A percentile compares a stretch with the other conserved stretches of the same genome.
Conservation (phyloP, 2,888 invertebrate genomes). For the Volucella zonaria region DNA sequence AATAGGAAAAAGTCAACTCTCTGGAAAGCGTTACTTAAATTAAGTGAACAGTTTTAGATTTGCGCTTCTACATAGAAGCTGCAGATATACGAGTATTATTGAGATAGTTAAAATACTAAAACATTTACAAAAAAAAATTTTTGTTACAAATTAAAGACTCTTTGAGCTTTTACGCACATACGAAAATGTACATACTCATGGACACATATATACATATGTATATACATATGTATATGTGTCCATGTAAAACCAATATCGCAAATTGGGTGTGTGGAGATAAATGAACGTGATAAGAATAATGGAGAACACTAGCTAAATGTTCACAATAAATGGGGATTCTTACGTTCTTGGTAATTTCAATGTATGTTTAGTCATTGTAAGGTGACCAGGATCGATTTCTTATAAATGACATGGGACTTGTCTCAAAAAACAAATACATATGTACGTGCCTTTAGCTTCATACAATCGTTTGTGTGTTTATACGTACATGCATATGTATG, state of each 20-base stretch:
- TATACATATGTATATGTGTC: too few species aligned
- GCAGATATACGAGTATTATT: too few species aligned
- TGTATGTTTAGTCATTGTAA: conserved; percentile 32
- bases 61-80: too few species aligned
- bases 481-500: neutral
- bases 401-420: conserved; percentile 30
- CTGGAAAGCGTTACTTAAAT: neutral
- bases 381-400: conserved; percentile 46
- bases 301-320: conserved; percentile 50
- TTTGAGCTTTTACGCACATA: too few species aligned
- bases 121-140: too few species aligned
- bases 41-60: too few species aligned
- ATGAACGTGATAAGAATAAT: conserved; percentile 73
- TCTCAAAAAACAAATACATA: neutral
- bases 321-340: conserved; percentile 28
- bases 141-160: too few species aligned
- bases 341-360: conserved; percentile 29
- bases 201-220: too few species aligned
- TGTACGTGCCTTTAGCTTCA: neutral
- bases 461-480: too few species aligned
- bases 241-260: conserved; percentile 71
- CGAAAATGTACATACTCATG: too few species aligned
- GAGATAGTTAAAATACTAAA: too few species aligned
- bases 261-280: conserved; percentile 70
- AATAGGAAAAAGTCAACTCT: conserved; percentile 37